These are phyloP conservation scores for Mormyrops boulengeri DNA, from an alignment of 2,797 vertebrate genomes.

Conservation along the genomic window DNA sequence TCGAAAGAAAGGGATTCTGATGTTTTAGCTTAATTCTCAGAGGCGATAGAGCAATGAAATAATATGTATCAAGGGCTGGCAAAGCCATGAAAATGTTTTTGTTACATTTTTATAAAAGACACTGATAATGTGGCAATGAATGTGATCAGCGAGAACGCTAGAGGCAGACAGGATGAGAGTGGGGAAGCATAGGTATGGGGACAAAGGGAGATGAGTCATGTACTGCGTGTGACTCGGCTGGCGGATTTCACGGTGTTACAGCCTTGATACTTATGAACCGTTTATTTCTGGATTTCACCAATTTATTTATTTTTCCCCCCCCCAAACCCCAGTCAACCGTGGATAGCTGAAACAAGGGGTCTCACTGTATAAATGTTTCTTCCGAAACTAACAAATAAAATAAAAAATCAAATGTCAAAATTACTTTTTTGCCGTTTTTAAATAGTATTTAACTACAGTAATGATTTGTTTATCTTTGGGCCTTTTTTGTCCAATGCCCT, in stretches of 20 bases:
- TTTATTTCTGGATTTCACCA: not conserved
- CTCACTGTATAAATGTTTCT: not conserved
- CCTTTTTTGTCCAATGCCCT: not conserved
- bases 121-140: not conserved
- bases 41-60: not conserved
- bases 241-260: not conserved
- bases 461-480: not conserved
- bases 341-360: not conserved
- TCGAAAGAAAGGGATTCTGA: not conserved
- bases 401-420: not conserved
- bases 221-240: not conserved
- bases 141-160: not conserved
- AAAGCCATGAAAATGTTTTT: not conserved
- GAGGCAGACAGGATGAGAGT: not conserved
- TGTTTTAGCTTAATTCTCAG: not conserved
- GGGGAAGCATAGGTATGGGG: not conserved
- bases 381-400: not conserved
- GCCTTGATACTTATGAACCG: not conserved
- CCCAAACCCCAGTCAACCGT: not conserved
- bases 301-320: not conserved
- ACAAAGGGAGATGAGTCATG: not conserved
- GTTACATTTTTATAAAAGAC: not conserved
- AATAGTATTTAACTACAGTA: not conserved
- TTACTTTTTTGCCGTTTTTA: not conserved
- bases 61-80: not conserved